Conservation (phyloP, 2,113 vertebrate species). For the Oreocharis arfaki region DNA sequence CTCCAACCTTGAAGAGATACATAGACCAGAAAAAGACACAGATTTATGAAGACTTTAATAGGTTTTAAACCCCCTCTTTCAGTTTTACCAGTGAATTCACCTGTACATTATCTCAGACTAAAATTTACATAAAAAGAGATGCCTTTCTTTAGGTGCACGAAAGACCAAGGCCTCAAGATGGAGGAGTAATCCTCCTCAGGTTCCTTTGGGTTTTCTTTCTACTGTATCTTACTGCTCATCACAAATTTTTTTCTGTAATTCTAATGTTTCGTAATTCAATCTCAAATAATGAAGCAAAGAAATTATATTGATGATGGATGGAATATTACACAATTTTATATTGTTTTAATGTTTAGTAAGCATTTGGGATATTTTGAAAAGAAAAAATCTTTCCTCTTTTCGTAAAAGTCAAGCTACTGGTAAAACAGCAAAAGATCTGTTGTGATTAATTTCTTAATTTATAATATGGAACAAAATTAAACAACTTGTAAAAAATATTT, state of each 20-base stretch:
- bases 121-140: neutral
- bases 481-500: neutral
- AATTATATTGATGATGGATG: neutral
- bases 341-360: neutral
- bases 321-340: neutral
- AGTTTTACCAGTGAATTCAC: neutral
- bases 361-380: neutral
- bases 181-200: neutral
- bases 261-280: neutral
- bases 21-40: neutral
- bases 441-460: neutral
- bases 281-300: neutral
- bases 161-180: neutral
- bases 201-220: neutral
- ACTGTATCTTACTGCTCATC: neutral
- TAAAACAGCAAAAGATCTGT: rapidly evolving
- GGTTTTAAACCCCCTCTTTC: neutral
- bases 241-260: neutral
- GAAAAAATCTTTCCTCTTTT: neutral
- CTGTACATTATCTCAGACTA: neutral
- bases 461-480: neutral
- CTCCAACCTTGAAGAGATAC: neutral
- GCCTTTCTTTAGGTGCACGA: neutral
- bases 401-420: neutral
- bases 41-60: neutral